Conservation (phyloP, 1,140 invertebrate species). For the Choristoneura fumiferana region DNA sequence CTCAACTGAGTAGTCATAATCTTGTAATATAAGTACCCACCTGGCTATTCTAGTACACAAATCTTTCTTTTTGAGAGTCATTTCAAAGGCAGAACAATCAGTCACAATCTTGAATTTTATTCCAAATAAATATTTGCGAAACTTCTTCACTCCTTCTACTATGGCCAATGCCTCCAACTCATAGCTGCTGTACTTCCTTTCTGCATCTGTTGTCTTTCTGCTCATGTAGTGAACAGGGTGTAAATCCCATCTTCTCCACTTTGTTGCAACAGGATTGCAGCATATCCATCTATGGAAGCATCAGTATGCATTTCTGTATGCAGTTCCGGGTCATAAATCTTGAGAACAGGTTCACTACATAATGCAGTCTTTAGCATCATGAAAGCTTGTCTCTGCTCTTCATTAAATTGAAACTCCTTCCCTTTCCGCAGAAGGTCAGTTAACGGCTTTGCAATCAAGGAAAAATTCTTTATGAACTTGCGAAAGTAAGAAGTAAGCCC, state of each 20-base stretch:
- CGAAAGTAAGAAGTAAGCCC: conserved; percentile 54
- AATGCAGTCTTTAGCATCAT: conserved; percentile 24
- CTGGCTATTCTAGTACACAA: conserved; percentile 31
- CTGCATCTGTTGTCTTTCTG: conserved; percentile 45
- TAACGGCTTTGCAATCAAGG: conserved; percentile 44
- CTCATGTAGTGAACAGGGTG: conserved; percentile 37
- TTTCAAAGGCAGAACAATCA: conserved; percentile 41
- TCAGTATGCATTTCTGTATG: conserved; percentile 47
- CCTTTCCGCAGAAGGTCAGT: conserved; percentile 42
- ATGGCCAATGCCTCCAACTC: conserved; percentile 59
- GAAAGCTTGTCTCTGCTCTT: conserved; percentile 20
- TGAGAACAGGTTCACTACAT: conserved; percentile 30
- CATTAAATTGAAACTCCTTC: conserved; percentile 21
- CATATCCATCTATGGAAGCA: conserved; percentile 35
- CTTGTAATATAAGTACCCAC: conserved; percentile 36
- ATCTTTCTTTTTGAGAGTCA: conserved; percentile 39
- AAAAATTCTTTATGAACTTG: conserved; percentile 48
- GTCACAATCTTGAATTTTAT: conserved; percentile 39
- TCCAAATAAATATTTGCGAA: conserved; percentile 53
- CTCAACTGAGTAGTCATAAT: conserved; percentile 35
- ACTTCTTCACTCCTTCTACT: conserved; percentile 53
- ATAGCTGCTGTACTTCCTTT: conserved; percentile 64
- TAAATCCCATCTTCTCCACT: conserved; percentile 11
- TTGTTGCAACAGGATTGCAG: conserved; percentile 43
- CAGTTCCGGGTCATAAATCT: conserved; percentile 30